Evolutionary conservation across 2,888 invertebrate genomes (phyloP).

Genomic region (Sinotaia quadrata): DNA sequence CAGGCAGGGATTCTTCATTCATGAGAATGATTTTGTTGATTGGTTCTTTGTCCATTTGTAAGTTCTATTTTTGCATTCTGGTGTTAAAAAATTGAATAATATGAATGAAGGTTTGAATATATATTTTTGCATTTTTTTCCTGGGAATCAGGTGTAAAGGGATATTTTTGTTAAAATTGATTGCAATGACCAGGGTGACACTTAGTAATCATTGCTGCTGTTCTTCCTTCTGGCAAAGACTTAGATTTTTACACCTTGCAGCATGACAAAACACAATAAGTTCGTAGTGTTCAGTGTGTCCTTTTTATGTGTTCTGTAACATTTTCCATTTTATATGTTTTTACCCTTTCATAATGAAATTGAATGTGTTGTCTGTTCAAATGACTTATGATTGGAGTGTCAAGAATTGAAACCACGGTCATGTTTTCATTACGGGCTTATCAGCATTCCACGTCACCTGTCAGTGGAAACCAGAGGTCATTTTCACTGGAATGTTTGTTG

Average conservation of each 20-base stretch:
- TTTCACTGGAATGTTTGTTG: no score
- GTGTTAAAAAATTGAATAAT: slow-evolving; percentile 3
- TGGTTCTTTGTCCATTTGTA: slow-evolving; percentile 16
- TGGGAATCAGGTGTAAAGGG: slow-evolving; percentile 7
- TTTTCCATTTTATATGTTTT: background rate
- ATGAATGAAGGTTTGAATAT: slow-evolving; percentile 25
- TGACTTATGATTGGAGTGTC: no score
- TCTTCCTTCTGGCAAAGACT: no score
- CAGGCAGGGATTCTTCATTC: background rate
- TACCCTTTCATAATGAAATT: background rate
- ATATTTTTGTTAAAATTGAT: slow-evolving; percentile 7
- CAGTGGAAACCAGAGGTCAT: no score
- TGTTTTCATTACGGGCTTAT: no score
- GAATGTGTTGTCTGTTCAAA: no score
- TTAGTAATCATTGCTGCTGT: background rate
- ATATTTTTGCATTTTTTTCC: slow-evolving; percentile 37
- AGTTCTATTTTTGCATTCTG: slow-evolving; percentile 32
- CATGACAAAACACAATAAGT: background rate
- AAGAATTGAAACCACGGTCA: no score
- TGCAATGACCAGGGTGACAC: slow-evolving; percentile 20
- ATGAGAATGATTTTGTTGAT: slow-evolving; percentile 1
- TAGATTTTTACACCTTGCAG: no score
- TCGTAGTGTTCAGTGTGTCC: background rate
- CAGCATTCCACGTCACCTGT: no score
- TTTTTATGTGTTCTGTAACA: background rate